Evolutionary conservation across 1,140 invertebrate genomes (phyloP), one percentile per base, ranked within the genome.

Genomic region (Pinna nobilis): DNA sequence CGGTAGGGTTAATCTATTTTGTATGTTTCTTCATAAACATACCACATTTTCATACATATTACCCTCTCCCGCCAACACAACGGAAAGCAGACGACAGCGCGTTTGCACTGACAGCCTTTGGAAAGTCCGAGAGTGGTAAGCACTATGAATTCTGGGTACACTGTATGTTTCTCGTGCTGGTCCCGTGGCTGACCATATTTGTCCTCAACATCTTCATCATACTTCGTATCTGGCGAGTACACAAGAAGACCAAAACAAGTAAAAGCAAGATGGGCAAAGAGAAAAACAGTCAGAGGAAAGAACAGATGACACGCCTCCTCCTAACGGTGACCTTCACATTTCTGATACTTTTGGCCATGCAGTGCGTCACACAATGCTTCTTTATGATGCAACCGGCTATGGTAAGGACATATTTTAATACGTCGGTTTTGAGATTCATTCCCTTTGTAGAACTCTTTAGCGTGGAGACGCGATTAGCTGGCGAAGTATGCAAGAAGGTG

Each of bases 101-200:
- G 20, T 76, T 67, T 39, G 25, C 37, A 13, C 50, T 37, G 30
- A 76, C 78, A 25, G 78, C 72, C 5, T 82, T 76, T 64, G 75
- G 76, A 13, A 44, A 50, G 25, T 73, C 78, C 1, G 50, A 44
- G 0, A 69, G 70, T 6, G 70, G 70, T 20, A 20, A 63, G 59
- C 32, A 66, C 11, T 82, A 80, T 68, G 80, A 82, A 65, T 82
- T 80, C 66, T 80, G 80, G 80, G 70, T 82, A 23, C 80, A 82
- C 49, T 82, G 80, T 51, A 82, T 82, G 74, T 76, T 80, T 39
- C 65, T 82, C 0, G 74, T 80, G 0, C 78, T 82, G n/a, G 59
- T 76, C 7, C 80, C 80, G 13, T 82, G 80, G 80, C 33, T 80
- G 41, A 37, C 71, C 3, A 75, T 82, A 30, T 57, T 82, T 44